These are phyloP conservation scores for Caenorhabditis uteleia DNA, from an alignment of 2,888 invertebrate genomes.

Conservation along the genomic window DNA sequence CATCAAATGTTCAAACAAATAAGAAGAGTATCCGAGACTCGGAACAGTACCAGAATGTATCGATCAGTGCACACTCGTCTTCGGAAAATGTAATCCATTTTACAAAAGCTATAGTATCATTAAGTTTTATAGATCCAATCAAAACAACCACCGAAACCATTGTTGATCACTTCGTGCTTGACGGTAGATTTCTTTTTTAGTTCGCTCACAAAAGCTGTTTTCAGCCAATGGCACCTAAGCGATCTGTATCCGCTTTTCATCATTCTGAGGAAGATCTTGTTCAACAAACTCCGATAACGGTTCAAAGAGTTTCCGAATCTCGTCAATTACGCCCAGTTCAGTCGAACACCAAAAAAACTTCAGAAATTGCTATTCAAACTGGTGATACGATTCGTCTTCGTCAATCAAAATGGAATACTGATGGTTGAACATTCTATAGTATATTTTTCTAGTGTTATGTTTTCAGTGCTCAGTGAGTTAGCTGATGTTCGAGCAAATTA, in stretches of 20 bases:
- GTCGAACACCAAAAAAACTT: constrained; percentile 6
- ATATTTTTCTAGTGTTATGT: neutral
- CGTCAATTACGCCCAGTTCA: neutral
- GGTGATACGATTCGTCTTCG: constrained; percentile 24
- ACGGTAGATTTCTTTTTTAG: constrained; percentile 9
- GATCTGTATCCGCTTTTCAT: too few species aligned
- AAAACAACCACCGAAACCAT: constrained; percentile 11
- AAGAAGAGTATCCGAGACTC: neutral
- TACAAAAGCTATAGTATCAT: neutral
- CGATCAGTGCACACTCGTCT: constrained; percentile 1
- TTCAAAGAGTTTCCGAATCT: constrained; percentile 4
- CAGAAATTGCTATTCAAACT: constrained; percentile 26
- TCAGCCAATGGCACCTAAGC: constrained; percentile 24
- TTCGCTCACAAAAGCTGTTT: neutral
- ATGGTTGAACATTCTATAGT: constrained; percentile 8
- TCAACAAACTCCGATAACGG: constrained; percentile 17
- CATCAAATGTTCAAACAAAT: neutral
- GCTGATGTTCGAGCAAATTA: constrained; percentile 2
- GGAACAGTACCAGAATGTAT: neutral
- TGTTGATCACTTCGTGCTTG: constrained; percentile 20
- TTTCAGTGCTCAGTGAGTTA: constrained; percentile 20
- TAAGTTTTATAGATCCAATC: constrained; percentile 2
- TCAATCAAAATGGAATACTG: constrained; percentile 15
- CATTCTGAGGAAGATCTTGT: too few species aligned
- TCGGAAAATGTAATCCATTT: constrained; percentile 9